Evolutionary conservation across 1,140 invertebrate genomes (phyloP).

Genomic region (Tetragonula clypearis): DNA sequence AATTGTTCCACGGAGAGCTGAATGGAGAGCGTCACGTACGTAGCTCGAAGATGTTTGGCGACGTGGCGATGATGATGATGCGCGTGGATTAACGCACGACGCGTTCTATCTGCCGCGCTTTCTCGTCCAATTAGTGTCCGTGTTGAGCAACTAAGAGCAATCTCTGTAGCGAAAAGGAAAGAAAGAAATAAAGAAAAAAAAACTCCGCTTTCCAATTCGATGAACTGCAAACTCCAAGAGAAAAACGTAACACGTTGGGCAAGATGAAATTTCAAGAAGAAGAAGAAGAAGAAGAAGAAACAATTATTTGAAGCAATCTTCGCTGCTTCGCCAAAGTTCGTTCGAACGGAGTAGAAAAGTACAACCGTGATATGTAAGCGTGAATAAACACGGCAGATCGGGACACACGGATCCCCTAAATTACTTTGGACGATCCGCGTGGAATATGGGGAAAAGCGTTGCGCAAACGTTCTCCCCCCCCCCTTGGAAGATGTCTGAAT

Average conservation of each 20-base stretch:
- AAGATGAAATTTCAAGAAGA: neutral
- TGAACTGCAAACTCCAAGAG: neutral
- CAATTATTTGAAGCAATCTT: neutral
- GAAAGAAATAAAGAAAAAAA: no score
- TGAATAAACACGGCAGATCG: neutral
- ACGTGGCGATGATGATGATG: neutral
- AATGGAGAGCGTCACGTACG: neutral
- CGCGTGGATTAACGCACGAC: no score
- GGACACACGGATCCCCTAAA: conserved; percentile 1
- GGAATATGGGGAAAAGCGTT: conserved; percentile 33
- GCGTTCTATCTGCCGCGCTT: neutral
- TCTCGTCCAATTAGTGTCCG: neutral
- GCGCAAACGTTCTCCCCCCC: conserved; percentile 8
- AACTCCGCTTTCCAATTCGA: neutral
- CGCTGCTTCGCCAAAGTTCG: neutral
- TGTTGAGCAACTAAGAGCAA: neutral
- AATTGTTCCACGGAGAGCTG: neutral
- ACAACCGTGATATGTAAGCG: neutral
- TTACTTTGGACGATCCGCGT: neutral
- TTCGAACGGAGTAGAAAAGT: neutral
- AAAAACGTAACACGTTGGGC: neutral
- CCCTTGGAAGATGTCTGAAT: conserved; percentile 18
- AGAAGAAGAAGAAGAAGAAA: neutral
- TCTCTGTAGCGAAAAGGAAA: neutral
- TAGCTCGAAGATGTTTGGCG: neutral